phyloP scores from a whole-genome alignment of 2,113 vertebrate genomes.

The Leptodactylus fuscus region DNA sequence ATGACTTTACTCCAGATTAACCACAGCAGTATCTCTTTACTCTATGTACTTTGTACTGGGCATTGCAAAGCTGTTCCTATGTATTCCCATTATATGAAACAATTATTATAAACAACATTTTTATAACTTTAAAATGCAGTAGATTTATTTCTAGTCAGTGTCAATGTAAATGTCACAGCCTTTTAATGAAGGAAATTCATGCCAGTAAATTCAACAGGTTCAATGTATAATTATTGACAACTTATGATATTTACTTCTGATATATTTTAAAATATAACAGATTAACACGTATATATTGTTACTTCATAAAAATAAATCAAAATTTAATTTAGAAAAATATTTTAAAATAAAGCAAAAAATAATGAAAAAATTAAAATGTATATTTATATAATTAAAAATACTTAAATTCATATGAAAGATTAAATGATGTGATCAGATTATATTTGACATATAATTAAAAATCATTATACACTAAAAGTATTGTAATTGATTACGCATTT shows the following conservation, averaged over 20 bases:
- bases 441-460: too few species aligned
- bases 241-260: neutral
- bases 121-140: neutral
- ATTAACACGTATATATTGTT: neutral
- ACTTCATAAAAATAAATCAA: neutral
- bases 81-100: neutral
- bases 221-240: neutral
- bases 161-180: neutral
- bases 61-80: too few species aligned
- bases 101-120: neutral
- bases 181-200: neutral
- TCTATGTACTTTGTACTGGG: too few species aligned
- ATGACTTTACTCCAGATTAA: conserved; percentile 47
- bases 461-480: too few species aligned
- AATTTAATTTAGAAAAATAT: neutral
- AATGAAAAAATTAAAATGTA: too few species aligned
- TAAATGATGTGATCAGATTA: too few species aligned
- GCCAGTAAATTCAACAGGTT: conserved; percentile 24
- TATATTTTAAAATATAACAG: neutral
- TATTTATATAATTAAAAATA: too few species aligned
- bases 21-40: conserved; percentile 8
- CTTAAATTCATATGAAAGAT: too few species aligned
- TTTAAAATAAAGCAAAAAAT: neutral
- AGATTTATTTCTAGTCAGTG: neutral
- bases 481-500: too few species aligned